phyloP scores from a whole-genome alignment of 2,797 vertebrate species.

The Rousettus madagascariensis region DNA sequence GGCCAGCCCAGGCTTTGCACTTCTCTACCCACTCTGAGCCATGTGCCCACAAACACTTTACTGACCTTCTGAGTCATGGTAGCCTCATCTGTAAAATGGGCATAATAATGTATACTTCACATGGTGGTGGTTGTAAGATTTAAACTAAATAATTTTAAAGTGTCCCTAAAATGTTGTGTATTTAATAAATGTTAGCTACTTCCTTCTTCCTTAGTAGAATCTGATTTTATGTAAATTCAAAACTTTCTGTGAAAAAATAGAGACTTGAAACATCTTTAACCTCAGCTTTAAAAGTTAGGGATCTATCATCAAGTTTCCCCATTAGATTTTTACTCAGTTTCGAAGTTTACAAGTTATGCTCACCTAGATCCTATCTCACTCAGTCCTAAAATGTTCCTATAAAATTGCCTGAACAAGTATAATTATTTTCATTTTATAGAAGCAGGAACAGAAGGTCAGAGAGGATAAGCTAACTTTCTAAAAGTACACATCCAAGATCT shows the following conservation, averaged over 20 bases:
- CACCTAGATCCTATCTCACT: neutral
- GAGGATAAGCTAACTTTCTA: neutral
- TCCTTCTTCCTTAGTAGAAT: neutral
- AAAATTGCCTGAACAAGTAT: neutral
- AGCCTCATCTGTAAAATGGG: neutral
- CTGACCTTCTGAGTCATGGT: neutral
- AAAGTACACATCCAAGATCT: too few species aligned
- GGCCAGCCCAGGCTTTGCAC: rapidly evolving
- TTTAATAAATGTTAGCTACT: neutral
- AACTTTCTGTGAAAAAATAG: neutral
- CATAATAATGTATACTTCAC: neutral
- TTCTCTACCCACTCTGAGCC: neutral
- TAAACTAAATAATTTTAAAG: neutral
- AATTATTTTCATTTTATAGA: conserved; percentile 9
- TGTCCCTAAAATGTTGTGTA: neutral
- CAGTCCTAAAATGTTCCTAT: neutral
- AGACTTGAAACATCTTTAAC: neutral
- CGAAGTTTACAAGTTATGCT: neutral
- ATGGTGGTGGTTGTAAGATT: neutral
- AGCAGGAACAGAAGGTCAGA: neutral
- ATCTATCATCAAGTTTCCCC: neutral
- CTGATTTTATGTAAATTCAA: neutral
- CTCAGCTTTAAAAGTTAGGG: neutral
- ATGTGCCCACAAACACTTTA: neutral
- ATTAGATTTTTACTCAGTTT: neutral